These are phyloP conservation scores for Parochlus steinenii DNA, from an alignment of 2,888 invertebrate species.

Conservation along the genomic window DNA sequence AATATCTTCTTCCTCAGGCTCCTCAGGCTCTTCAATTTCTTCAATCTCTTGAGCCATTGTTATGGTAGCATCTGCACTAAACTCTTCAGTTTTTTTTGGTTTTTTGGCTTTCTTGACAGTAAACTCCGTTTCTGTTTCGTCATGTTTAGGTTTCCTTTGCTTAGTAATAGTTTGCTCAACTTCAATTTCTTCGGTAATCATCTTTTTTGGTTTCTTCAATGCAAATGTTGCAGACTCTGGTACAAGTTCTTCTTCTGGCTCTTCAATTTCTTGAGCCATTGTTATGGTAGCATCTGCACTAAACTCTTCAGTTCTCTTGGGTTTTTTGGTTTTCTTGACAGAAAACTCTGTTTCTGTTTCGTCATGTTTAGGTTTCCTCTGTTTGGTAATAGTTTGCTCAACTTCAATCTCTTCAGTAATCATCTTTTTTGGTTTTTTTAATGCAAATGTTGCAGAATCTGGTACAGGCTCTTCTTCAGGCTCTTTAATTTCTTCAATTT, in stretches of 20 bases:
- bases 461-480: slow-evolving; percentile 22
- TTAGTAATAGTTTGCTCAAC: slow-evolving; percentile 17
- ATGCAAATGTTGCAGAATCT: slow-evolving; percentile 18
- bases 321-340: slow-evolving; percentile 15
- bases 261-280: slow-evolving; percentile 16
- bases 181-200: slow-evolving; percentile 22
- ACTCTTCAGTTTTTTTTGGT: slow-evolving; percentile 19
- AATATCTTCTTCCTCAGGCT: slow-evolving; percentile 22
- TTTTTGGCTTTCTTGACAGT: slow-evolving; percentile 24
- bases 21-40: slow-evolving; percentile 24
- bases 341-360: slow-evolving; percentile 21
- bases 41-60: slow-evolving; percentile 17
- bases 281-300: slow-evolving; percentile 20
- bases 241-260: slow-evolving; percentile 23
- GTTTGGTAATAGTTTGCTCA: slow-evolving; percentile 19
- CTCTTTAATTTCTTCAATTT: slow-evolving; percentile 17
- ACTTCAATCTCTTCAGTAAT: slow-evolving; percentile 20
- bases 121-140: slow-evolving; percentile 15
- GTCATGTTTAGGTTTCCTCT: slow-evolving; percentile 22
- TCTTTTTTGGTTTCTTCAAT: slow-evolving; percentile 20
- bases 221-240: slow-evolving; percentile 12
- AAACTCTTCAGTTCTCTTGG: slow-evolving; percentile 20
- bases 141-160: slow-evolving; percentile 17
- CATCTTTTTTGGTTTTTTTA: slow-evolving; percentile 19
- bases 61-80: slow-evolving; percentile 23